phyloP scores from a whole-genome alignment of 1,140 invertebrate genomes.

The Rhysida immarginata region DNA sequence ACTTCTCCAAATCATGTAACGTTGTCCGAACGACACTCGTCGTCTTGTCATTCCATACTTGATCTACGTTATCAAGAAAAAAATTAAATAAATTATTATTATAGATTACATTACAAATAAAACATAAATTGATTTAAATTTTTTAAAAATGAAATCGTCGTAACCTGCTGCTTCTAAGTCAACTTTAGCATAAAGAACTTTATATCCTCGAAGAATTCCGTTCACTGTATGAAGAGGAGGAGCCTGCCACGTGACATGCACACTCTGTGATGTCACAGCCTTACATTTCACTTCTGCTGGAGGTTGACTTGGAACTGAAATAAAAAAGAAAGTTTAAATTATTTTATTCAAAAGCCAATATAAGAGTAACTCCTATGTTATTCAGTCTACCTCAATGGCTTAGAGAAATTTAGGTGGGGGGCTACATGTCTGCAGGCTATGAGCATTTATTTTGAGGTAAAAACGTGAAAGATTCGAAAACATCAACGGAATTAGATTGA shows the following conservation, averaged over 20 bases:
- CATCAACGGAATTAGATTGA: no score
- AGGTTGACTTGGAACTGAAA: slow-evolving; percentile 57
- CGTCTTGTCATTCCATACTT: background rate
- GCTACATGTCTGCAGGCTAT: no score
- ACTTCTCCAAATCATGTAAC: slow-evolving; percentile 34
- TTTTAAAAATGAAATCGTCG: background rate
- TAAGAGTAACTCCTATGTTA: no score
- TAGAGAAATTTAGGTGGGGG: no score
- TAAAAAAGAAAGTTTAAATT: background rate
- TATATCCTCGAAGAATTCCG: slow-evolving; percentile 31
- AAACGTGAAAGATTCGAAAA: no score
- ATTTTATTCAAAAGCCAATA: no score
- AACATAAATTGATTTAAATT: background rate
- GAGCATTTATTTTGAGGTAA: no score
- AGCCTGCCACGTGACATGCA: slow-evolving; percentile 40
- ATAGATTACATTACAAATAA: no score
- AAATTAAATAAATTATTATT: no score
- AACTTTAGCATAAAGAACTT: slow-evolving; percentile 18
- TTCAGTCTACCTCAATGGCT: no score
- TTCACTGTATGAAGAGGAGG: slow-evolving; percentile 29
- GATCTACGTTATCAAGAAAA: background rate
- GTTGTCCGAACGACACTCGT: background rate
- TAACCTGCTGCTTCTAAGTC: background rate
- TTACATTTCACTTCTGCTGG: slow-evolving; percentile 82
- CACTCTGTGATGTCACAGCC: slow-evolving; percentile 79